phyloP scores from a whole-genome alignment of 2,113 vertebrate species.

The Hippopotamus amphibius region DNA sequence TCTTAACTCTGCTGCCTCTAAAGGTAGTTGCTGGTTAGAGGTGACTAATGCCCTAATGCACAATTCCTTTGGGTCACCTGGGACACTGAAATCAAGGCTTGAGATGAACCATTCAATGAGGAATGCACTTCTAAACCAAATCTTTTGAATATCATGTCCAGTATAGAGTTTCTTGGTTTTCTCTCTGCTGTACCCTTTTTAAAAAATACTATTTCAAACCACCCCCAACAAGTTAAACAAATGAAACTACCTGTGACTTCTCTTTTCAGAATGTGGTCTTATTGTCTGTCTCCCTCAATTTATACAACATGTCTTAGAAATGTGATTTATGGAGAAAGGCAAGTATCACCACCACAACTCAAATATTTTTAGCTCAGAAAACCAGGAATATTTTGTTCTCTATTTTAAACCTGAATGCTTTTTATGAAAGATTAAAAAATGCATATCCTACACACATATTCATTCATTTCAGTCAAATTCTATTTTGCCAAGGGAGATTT shows the following conservation, averaged over 20 bases:
- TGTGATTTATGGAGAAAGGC: constrained; percentile 1
- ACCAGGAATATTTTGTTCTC: constrained; percentile 38
- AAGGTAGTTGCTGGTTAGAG: neutral
- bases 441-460: neutral
- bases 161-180: neutral
- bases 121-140: neutral
- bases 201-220: neutral
- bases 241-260: neutral
- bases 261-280: neutral
- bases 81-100: neutral
- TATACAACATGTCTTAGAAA: neutral
- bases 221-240: neutral
- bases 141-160: neutral
- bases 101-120: neutral
- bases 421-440: neutral
- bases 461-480: neutral
- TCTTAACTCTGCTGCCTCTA: neutral
- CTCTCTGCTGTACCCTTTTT: neutral
- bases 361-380: constrained; percentile 51
- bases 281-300: neutral
- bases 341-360: neutral
- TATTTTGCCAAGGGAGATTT: neutral
- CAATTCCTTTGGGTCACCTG: neutral
- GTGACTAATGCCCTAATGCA: neutral
- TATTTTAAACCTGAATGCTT: constrained; percentile 24